Base-by-base conservation (phyloP, 2,888 invertebrate genomes). In the Lissonota sp. region DNA sequence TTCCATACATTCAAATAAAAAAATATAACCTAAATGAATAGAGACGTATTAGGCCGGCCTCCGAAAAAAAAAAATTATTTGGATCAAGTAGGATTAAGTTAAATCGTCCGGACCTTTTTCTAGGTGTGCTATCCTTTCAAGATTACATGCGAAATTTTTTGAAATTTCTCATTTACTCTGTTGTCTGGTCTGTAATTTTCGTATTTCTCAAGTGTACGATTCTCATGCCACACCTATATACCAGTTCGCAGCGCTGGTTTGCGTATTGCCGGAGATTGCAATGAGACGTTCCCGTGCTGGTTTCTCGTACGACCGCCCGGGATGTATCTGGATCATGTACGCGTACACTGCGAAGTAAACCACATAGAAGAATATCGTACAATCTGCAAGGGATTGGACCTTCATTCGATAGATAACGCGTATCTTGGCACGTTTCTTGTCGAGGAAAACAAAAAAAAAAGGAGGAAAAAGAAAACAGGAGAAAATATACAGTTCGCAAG, bases 301-400 rank as follows among this genome's bases (percentile, higher is more conserved):
- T 49, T 37, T 62, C 58, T 42, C 44, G 14, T 51, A 67, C 76
- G 79, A 79, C 80, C 80, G 71, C 73, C 64, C 73, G 71, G 83
- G 78, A 81, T 88, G 51, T 69, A 88, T 86, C 84, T 85, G 85
- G 85, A 88, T 86, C 85, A 83, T 86, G 87, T 83, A 77, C 55
- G 63, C 67, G 66, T 8, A 63, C 44, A 42, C 44, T 37, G 42
- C 62, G 8, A 69, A 49, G 57, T 16, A 39, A 63, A 69, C 14
- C 39, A 67, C 57, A 51, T 60, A 14, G 51, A 70, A 62, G 49
- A 67, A 57, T 63, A 67, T 75, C 67, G 40, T 67, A 58, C 66
- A 66, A 75, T 75, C 64, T 51, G 66, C 10, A 8, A 60, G 66
- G 86, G 84, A 88, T 88, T 86, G 85, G 72, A 75, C 84, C 82